phyloP scores from a whole-genome alignment of 2,797 vertebrate genomes.

The Cuculus canorus region DNA sequence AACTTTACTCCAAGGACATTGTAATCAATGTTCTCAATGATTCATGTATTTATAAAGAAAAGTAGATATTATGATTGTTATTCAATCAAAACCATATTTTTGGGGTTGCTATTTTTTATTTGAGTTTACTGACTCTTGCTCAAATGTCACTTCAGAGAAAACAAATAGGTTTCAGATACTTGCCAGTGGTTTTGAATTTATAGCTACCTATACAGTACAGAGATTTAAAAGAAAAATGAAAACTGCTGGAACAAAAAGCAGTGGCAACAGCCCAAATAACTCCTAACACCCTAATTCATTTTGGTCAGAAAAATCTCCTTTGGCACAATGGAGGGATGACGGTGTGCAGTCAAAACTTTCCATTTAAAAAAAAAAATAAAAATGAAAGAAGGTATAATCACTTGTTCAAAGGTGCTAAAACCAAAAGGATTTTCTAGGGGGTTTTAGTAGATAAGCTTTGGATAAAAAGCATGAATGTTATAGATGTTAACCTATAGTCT shows the following conservation, averaged over 20 bases:
- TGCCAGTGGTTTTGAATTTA: background rate
- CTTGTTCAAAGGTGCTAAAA: background rate
- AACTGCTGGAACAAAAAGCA: background rate
- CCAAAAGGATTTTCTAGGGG: background rate
- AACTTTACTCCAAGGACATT: background rate
- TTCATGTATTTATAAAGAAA: background rate
- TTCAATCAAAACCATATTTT: background rate
- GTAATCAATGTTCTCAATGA: background rate
- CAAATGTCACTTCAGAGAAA: background rate
- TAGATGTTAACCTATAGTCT: background rate
- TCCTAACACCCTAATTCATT: background rate
- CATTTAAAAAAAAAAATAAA: no score
- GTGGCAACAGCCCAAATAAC: background rate
- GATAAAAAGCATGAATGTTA: background rate
- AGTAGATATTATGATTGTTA: background rate
- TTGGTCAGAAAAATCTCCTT: background rate
- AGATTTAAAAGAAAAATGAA: slow-evolving; percentile 7
- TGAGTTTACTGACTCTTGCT: background rate
- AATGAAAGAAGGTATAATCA: accelerated
- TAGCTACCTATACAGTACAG: background rate
- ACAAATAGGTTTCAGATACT: background rate
- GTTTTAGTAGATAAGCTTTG: background rate
- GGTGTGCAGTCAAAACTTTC: background rate
- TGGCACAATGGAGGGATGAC: background rate
- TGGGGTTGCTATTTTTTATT: background rate